phyloP scores from a whole-genome alignment of 2,888 invertebrate species.

The Athetis lepigone region DNA sequence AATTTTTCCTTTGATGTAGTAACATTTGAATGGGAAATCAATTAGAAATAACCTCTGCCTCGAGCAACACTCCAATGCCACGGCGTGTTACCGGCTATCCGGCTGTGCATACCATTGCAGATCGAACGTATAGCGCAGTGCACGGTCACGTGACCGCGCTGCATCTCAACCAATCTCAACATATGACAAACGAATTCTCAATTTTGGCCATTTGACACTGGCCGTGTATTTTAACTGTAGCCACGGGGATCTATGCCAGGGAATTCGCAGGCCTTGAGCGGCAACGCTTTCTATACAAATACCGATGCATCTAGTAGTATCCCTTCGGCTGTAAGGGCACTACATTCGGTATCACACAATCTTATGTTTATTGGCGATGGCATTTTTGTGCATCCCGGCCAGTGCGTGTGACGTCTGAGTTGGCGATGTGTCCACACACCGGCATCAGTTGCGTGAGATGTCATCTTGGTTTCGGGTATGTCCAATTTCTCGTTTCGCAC shows the following conservation, averaged over 20 bases:
- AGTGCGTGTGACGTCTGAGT: conserved; percentile 74
- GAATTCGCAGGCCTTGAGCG: conserved; percentile 84
- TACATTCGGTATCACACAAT: conserved; percentile 70
- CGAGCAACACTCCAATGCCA: conserved; percentile 43
- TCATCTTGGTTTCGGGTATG: conserved; percentile 86
- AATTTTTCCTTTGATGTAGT: conserved; percentile 46
- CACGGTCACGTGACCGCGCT: conserved; percentile 62
- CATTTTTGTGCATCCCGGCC: conserved; percentile 65
- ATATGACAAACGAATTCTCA: conserved; percentile 79
- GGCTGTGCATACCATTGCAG: conserved; percentile 26
- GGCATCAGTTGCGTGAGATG: conserved; percentile 72
- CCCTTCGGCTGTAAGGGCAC: conserved; percentile 78
- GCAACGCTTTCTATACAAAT: conserved; percentile 80
- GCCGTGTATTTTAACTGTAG: conserved; percentile 75
- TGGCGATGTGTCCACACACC: conserved; percentile 77
- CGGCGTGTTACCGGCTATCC: conserved; percentile 28
- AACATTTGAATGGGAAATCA: conserved; percentile 43
- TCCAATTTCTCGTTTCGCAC: conserved; percentile 72
- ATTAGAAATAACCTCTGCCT: conserved; percentile 41
- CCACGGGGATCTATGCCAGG: conserved; percentile 84
- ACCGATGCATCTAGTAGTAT: conserved; percentile 78
- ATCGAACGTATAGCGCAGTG: conserved; percentile 45
- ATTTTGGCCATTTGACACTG: conserved; percentile 81
- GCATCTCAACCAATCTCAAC: conserved; percentile 63
- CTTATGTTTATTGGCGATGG: conserved; percentile 71